A percentile compares a stretch with the other conserved stretches of the same genome.
Evolutionary conservation across 2,888 invertebrate genomes (phyloP).

Genomic region (Apamea anceps): DNA sequence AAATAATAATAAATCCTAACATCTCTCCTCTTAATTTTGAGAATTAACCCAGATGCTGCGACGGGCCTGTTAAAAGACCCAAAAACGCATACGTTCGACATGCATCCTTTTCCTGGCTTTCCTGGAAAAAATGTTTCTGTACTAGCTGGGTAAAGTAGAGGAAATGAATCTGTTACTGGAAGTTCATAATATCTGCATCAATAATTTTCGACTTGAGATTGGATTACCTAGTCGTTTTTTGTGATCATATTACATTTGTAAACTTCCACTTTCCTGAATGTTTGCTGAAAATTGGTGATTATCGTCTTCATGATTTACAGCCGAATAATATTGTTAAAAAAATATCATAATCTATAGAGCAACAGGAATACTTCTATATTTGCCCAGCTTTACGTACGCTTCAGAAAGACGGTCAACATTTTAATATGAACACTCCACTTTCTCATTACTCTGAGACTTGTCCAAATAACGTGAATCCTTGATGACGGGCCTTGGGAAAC

Average conservation of each 20-base stretch:
- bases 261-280: neutral
- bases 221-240: neutral
- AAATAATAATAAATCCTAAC: too few relatives aligned
- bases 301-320: neutral
- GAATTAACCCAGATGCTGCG: neutral
- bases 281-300: neutral
- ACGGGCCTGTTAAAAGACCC: neutral
- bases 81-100: neutral
- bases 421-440: slow-evolving; percentile 4
- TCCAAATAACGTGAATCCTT: slow-evolving; percentile 61
- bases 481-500: slow-evolving; percentile 51
- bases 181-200: neutral
- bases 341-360: neutral
- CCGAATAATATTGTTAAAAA: neutral
- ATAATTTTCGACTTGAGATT: neutral
- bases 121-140: too few relatives aligned
- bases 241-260: neutral
- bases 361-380: neutral
- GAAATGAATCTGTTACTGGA: neutral
- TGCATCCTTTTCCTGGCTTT: neutral
- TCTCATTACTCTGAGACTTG: slow-evolving; percentile 8
- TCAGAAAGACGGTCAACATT: neutral
- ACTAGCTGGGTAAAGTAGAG: neutral
- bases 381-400: too few relatives aligned
- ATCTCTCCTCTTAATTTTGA: neutral